These are phyloP conservation scores for Plodia interpunctella DNA, from an alignment of 1,140 invertebrate species.

Conservation along the genomic window DNA sequence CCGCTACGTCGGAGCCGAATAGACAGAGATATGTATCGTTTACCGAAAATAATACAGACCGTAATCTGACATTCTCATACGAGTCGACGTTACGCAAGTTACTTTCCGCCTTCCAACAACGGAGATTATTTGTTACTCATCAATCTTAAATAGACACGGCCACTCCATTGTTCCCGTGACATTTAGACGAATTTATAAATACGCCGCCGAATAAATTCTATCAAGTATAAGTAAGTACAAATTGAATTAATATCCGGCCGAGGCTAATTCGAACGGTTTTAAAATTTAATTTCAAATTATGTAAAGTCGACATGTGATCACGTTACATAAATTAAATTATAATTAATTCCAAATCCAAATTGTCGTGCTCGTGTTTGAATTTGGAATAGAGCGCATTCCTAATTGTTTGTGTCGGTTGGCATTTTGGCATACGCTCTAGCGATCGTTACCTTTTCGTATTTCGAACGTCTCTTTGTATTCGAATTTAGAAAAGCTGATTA, in stretches of 20 bases:
- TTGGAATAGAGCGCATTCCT: conserved; percentile 64
- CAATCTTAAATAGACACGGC: conserved; percentile 66
- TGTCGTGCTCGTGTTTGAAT: conserved; percentile 46
- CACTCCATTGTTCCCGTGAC: conserved; percentile 70
- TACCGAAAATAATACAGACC: conserved; percentile 65
- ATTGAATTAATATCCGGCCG: conserved; percentile 36
- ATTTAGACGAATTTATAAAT: conserved; percentile 72
- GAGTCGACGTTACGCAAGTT: conserved; percentile 53
- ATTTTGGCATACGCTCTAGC: conserved; percentile 71
- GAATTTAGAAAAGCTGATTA: conserved; percentile 64
- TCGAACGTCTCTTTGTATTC: conserved; percentile 51
- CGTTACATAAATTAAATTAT: conserved; percentile 25
- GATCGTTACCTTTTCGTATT: conserved; percentile 52
- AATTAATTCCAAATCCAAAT: conserved; percentile 62
- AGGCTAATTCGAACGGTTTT: conserved; percentile 30
- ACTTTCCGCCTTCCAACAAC: conserved; percentile 52
- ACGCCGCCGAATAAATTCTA: conserved; percentile 55
- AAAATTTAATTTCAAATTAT: conserved; percentile 26
- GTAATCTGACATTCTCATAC: conserved; percentile 61
- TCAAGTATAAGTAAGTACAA: conserved; percentile 45
- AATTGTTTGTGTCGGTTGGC: conserved; percentile 69
- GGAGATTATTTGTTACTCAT: conserved; percentile 67
- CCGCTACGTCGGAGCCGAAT: conserved; percentile 51
- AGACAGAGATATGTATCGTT: conserved; percentile 66
- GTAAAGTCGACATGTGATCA: conserved; percentile 12